Evolutionary conservation across 92 coral and sea anemone genomes (phyloP), one percentile per base, ranked within the genome.

Genomic region (Umimayanthus chanpuru): DNA sequence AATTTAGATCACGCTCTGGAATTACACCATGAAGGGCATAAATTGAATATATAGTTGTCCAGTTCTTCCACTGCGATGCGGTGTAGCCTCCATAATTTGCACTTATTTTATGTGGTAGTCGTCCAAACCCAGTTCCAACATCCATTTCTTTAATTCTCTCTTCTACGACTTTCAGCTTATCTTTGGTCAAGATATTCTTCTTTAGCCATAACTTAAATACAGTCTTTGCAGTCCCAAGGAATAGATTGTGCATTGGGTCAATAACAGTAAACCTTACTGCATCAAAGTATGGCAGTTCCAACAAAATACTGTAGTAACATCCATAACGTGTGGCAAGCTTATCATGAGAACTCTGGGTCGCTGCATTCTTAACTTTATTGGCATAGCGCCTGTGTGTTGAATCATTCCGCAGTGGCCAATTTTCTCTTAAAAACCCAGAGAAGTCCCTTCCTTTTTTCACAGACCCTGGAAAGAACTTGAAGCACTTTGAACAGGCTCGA

Each of bases 101-200:
- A 15, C 80, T 39, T 9, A 92, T 92, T 30, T 73, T 88, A 12
- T 77, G 76, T 9, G 93, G 93, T 1, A 91, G 61, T 71, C 93
- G 82, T 9, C 91, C 91, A 85, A 88, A 76, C 77, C 93, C 93
- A n/a, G 93, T 91, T 9, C 89, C 91, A 64, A 91, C 86, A 91
- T 91, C 93, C 71, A 72, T 71, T 28, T 53, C 47, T 26, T 58
- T 39, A 10, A 91, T 77, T 7, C 68, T 76, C 23, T 84, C 67
- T 38, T 90, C 93, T 14, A 91, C 26, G 40, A 55, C 80, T 25
- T 73, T 28, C 55, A 89, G 85, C 26, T 73, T 58, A 29, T 66
- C 73, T 56, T 78, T 88, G 21, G 38, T 77, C 16, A 91, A 38
- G 21, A 89, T 8, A 21, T 71, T 84, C 38, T 91, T 67, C 18